Conservation (phyloP, 2,888 invertebrate genomes). For the Steinernema carpocapsae region DNA sequence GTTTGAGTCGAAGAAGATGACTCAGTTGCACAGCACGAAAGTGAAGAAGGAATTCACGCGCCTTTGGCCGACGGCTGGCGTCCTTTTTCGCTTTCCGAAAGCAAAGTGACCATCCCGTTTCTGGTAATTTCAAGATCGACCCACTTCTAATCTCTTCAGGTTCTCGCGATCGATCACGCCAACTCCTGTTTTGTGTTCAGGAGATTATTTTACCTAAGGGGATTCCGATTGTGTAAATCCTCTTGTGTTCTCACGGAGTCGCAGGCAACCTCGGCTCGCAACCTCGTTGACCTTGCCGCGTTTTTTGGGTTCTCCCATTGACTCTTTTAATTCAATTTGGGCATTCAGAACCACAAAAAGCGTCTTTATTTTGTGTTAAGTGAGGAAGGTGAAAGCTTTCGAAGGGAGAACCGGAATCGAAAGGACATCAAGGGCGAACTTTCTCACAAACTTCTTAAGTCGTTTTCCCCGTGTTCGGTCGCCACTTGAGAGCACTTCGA, state of each 20-base stretch:
- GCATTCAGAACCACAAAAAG: background rate
- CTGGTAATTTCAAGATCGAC: background rate
- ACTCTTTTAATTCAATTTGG: background rate
- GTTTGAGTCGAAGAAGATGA: background rate
- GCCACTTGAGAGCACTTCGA: too few relatives aligned
- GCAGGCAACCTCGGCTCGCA: background rate
- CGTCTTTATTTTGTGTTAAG: background rate
- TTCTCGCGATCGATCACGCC: background rate
- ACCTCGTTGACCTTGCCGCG: constrained; percentile 19
- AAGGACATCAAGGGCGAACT: background rate
- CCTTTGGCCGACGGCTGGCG: background rate
- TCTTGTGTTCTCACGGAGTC: too few relatives aligned
- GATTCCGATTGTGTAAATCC: too few relatives aligned
- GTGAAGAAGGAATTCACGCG: background rate
- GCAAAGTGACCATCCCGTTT: constrained; percentile 13
- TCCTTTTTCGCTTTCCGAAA: constrained; percentile 15
- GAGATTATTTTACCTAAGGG: too few relatives aligned
- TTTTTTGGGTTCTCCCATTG: background rate
- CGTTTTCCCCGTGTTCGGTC: background rate
- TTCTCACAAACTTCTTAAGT: background rate
- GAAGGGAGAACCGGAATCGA: background rate
- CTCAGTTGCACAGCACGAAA: constrained; percentile 26
- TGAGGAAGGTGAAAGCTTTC: background rate
- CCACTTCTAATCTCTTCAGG: constrained; percentile 4
- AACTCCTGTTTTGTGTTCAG: background rate